phyloP scores from a whole-genome alignment of 1,140 invertebrate species.

The Frieseomelitta varia region DNA sequence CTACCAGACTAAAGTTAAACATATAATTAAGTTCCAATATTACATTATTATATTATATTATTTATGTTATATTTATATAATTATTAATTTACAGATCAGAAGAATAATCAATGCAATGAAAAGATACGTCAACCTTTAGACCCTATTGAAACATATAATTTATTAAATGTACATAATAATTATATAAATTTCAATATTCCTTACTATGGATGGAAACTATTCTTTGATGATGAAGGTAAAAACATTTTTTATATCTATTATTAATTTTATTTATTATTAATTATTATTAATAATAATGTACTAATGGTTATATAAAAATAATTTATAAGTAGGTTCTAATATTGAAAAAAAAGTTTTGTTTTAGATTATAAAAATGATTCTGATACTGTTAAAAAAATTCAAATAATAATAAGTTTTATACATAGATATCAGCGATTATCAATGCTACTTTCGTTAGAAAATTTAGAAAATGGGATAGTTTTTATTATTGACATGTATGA shows the following conservation, averaged over 20 bases:
- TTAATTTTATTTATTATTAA: neutral
- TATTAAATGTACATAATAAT: constrained; percentile 26
- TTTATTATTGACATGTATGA: constrained; percentile 86
- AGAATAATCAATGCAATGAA: constrained; percentile 3
- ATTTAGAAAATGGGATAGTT: constrained; percentile 85
- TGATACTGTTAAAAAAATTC: constrained; percentile 81
- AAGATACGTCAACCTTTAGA: constrained; percentile 4
- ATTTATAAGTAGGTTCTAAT: neutral
- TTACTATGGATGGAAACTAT: constrained; percentile 87
- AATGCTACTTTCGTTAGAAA: constrained; percentile 81
- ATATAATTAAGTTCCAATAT: no score
- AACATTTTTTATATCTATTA: neutral
- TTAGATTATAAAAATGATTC: constrained; percentile 82
- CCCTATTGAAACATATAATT: constrained; percentile 9
- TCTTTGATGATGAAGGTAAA: constrained; percentile 86
- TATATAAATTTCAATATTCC: constrained; percentile 67
- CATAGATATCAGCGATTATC: constrained; percentile 78
- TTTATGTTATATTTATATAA: neutral
- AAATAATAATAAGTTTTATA: constrained; percentile 83
- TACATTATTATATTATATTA: neutral
- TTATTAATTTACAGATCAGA: neutral
- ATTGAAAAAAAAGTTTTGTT: constrained; percentile 65
- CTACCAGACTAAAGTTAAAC: no score
- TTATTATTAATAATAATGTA: no score
- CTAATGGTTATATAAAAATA: neutral